These are phyloP conservation scores for Opisthocomus hoazin DNA, from an alignment of 2,113 vertebrate genomes.

Conservation along the genomic window DNA sequence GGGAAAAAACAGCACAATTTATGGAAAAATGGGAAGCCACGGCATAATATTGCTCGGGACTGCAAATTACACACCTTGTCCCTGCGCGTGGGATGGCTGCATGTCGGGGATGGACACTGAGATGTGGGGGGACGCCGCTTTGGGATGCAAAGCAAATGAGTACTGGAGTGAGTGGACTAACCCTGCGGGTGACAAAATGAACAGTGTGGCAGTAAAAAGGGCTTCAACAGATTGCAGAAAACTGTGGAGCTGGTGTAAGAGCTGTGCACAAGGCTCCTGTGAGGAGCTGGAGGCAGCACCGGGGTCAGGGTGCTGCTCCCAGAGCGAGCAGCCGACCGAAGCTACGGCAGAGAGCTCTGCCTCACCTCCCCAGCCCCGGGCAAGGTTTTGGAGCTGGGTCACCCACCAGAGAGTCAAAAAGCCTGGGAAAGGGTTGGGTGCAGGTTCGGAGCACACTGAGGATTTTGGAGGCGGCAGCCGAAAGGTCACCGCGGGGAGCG, in stretches of 20 bases:
- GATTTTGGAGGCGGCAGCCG: not conserved
- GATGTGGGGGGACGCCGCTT: not conserved
- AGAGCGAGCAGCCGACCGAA: rapidly evolving
- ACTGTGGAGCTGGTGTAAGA: not conserved
- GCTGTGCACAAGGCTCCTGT: not conserved
- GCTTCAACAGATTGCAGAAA: not conserved
- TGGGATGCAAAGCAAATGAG: not conserved
- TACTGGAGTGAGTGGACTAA: not conserved
- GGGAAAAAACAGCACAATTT: not conserved
- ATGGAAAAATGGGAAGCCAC: not conserved
- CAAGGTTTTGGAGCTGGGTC: rapidly evolving
- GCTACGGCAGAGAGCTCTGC: not conserved
- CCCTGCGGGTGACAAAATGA: not conserved
- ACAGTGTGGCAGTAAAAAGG: not conserved
- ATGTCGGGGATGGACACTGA: rapidly evolving
- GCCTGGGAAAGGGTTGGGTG: not conserved
- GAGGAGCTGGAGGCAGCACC: not conserved
- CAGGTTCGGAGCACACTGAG: rapidly evolving
- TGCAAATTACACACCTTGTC: not conserved
- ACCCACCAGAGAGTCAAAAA: not conserved
- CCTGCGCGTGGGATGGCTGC: not conserved
- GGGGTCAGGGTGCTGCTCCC: not conserved
- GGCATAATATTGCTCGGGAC: not conserved
- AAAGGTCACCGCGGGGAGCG: not conserved
- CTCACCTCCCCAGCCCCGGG: not conserved